Conservation (phyloP, 1,140 invertebrate species). For the Onthophagus taurus region DNA sequence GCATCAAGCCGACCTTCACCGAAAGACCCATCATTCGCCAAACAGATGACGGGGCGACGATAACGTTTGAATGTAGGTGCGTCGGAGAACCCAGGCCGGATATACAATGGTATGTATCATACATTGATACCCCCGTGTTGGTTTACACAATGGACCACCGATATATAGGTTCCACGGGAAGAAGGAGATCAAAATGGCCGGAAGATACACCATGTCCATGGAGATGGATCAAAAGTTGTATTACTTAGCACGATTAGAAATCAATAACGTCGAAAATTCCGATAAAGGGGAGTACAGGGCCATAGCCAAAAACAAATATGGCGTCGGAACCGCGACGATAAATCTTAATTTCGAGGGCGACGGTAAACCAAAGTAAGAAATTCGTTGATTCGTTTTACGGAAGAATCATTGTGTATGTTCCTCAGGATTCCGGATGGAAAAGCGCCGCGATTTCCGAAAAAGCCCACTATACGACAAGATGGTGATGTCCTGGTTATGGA, state of each 20-base stretch:
- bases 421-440: slow-evolving; percentile 88
- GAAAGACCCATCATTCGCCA: slow-evolving; percentile 92
- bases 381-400: slow-evolving; percentile 9
- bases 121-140: neutral
- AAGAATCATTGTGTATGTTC: slow-evolving; percentile 19
- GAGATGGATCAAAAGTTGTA: slow-evolving; percentile 81
- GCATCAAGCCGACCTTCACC: slow-evolving; percentile 90
- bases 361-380: slow-evolving; percentile 74
- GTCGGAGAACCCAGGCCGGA: slow-evolving; percentile 88
- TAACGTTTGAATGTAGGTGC: slow-evolving; percentile 91
- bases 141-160: slow-evolving; percentile 4
- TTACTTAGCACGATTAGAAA: slow-evolving; percentile 78
- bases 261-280: slow-evolving; percentile 66
- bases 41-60: slow-evolving; percentile 83
- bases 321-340: slow-evolving; percentile 87
- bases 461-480: slow-evolving; percentile 91
- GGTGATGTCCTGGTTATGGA: slow-evolving; percentile 92
- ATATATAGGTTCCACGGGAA: slow-evolving; percentile 70
- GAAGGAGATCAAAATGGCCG: slow-evolving; percentile 65
- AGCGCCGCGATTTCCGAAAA: slow-evolving; percentile 92
- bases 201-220: slow-evolving; percentile 66
- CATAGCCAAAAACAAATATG: slow-evolving; percentile 83
- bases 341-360: slow-evolving; percentile 91
- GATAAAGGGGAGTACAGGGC: slow-evolving; percentile 93
- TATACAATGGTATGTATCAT: slow-evolving; percentile 74